Base-by-base conservation (phyloP, 2,888 invertebrate species). In the Cyclophora albipunctata region DNA sequence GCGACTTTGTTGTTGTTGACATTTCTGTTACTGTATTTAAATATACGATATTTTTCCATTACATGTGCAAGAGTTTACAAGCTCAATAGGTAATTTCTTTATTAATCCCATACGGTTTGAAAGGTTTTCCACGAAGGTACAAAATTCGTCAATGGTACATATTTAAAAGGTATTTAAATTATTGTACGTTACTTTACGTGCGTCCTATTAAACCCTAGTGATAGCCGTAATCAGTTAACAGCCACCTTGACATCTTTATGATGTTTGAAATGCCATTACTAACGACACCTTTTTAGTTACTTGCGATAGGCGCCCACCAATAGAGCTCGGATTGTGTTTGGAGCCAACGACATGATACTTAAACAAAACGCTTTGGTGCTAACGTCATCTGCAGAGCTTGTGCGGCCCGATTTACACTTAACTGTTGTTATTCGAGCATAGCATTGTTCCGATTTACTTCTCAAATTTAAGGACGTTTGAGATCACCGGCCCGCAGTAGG, bases 271-370 rank as follows among this genome's bases (percentile, higher is more conserved):
- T 79, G 81, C 85, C 88, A 88, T 88, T 85, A 88, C 84, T 83
- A 85, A 86, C 85, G 87, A 88, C 88, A 87, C 88, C 87, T 85
- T 87, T 85, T 87, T 87, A 88, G 88, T 88, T 88, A 87, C 84
- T 71, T 58, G 75, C 68, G 87, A 88, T 87, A 88, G 73, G 63
- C 66, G 73, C 69, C 74, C 80, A 75, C 78, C 71, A 69, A 66
- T 67, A 20, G 20, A 20, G 20, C 20, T 20, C 20, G 20, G 20
- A 20, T 20, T 20, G 20, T 20, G 20, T 20, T 20, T 20, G 20
- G 20, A 20, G 20, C 20, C 20, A 20, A 20, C 20, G 20, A 20
- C 20, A 20, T 20, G 6, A 34, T 67, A 60, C 60, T 67, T 61
- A 64, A 62, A 86, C 82, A 84, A 84, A 82, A 81, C 78, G 79